Evolutionary conservation across 1,140 invertebrate species (phyloP).

Genomic region (Leptoteleia sp.): DNA sequence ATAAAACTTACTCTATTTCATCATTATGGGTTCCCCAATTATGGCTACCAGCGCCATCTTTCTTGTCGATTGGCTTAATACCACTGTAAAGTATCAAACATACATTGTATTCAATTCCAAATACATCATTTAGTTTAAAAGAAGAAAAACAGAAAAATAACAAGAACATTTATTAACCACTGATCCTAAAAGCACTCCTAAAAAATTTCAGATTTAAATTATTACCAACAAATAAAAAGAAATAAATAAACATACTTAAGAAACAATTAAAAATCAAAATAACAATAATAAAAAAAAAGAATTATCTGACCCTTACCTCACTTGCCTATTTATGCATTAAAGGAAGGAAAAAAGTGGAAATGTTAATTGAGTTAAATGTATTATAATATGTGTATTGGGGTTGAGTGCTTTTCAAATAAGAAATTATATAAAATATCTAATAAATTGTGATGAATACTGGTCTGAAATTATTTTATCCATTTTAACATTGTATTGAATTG

Average conservation of each 20-base stretch:
- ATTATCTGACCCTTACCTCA: slow-evolving; percentile 33
- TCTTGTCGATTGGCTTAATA: slow-evolving; percentile 95
- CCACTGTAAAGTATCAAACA: slow-evolving; percentile 84
- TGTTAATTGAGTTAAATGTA: no score
- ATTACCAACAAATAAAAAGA: background rate
- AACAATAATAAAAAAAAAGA: slow-evolving; percentile 3
- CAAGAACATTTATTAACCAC: slow-evolving; percentile 7
- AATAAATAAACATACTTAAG: no score
- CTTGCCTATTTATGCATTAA: slow-evolving; percentile 37
- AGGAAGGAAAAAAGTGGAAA: slow-evolving; percentile 8
- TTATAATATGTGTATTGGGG: slow-evolving; percentile 8
- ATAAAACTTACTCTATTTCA: slow-evolving; percentile 87
- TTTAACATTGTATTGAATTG: no score
- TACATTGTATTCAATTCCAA: background rate
- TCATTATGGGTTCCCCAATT: slow-evolving; percentile 98
- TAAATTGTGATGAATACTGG: background rate
- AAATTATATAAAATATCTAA: background rate
- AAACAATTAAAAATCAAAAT: no score
- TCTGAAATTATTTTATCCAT: background rate
- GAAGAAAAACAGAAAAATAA: background rate
- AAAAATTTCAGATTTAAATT: slow-evolving; percentile 11
- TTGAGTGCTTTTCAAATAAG: slow-evolving; percentile 33
- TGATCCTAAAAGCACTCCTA: slow-evolving; percentile 30
- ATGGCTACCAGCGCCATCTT: slow-evolving; percentile 95
- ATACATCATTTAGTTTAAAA: background rate